phyloP scores from a whole-genome alignment of 2,888 invertebrate species.

The Euplexia lucipara region DNA sequence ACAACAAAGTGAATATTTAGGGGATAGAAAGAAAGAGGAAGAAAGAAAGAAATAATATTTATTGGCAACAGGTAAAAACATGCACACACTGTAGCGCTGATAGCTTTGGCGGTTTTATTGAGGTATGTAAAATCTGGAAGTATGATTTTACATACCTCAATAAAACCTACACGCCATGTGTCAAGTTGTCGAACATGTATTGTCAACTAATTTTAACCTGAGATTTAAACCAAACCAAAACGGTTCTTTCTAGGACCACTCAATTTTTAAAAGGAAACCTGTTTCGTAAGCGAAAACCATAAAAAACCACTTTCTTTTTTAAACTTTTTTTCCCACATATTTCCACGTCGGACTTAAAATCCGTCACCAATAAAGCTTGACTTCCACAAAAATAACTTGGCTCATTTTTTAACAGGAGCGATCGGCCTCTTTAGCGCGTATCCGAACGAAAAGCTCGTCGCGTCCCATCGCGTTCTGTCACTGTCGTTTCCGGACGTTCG shows the following conservation, averaged over 20 bases:
- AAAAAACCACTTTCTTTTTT: not conserved
- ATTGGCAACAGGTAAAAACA: too few relatives aligned
- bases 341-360: slow-evolving; percentile 44
- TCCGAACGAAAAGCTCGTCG: slow-evolving; percentile 68
- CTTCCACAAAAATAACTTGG: slow-evolving; percentile 60
- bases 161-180: too few relatives aligned
- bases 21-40: too few relatives aligned
- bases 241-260: too few relatives aligned
- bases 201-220: too few relatives aligned
- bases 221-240: not conserved
- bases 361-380: slow-evolving; percentile 52
- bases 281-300: not conserved
- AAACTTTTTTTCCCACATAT: slow-evolving; percentile 23
- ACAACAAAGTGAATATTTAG: too few relatives aligned
- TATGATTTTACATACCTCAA: too few relatives aligned
- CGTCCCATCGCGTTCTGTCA: slow-evolving; percentile 74
- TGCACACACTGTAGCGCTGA: too few relatives aligned
- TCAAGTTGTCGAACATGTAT: too few relatives aligned
- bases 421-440: slow-evolving; percentile 62
- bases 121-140: too few relatives aligned
- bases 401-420: slow-evolving; percentile 61
- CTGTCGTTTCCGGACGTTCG: slow-evolving; percentile 72
- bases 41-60: too few relatives aligned
- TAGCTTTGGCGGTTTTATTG: too few relatives aligned
- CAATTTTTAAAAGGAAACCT: not conserved